These are phyloP conservation scores for Solea solea DNA, from an alignment of 2,113 vertebrate genomes.

Conservation along the genomic window DNA sequence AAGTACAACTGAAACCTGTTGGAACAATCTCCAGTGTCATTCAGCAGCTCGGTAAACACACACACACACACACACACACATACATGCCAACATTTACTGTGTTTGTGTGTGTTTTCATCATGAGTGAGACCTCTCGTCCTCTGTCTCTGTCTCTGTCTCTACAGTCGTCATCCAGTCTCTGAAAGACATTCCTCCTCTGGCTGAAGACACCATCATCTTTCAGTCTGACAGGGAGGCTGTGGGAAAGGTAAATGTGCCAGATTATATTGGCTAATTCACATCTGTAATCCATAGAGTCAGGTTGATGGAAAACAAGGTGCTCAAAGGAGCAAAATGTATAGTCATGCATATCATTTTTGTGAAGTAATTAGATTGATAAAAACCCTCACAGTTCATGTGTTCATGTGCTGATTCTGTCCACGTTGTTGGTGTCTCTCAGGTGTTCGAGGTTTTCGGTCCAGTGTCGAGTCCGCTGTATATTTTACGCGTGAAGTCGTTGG, in stretches of 20 bases:
- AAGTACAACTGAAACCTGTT: constrained; percentile 84
- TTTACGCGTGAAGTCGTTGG: constrained; percentile 87
- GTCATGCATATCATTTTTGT: too few relatives aligned
- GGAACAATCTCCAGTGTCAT: constrained; percentile 89
- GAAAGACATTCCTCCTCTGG: constrained; percentile 86
- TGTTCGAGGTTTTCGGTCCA: constrained; percentile 96
- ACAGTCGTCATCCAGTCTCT: constrained; percentile 91
- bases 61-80: not conserved
- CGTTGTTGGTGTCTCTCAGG: constrained; percentile 75
- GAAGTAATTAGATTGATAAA: too few relatives aligned
- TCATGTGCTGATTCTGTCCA: not conserved
- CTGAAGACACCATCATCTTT: constrained; percentile 92
- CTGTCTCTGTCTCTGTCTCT: not conserved
- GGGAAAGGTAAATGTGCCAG: constrained; percentile 85
- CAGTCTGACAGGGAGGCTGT: constrained; percentile 81
- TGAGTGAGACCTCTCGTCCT: not conserved
- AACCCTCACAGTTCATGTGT: too few relatives aligned
- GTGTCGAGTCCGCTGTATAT: constrained; percentile 92
- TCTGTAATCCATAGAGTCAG: too few relatives aligned
- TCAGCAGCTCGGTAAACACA: constrained; percentile 85
- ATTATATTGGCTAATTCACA: too few relatives aligned
- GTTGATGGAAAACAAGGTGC: too few relatives aligned
- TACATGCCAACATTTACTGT: not conserved
- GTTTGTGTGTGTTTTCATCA: not conserved
- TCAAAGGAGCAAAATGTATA: too few relatives aligned